Percentiles rank a stretch among this genome's conserved stretches.
Conservation (phyloP, 2,888 invertebrate genomes). For the Drosophila mercatorum region DNA sequence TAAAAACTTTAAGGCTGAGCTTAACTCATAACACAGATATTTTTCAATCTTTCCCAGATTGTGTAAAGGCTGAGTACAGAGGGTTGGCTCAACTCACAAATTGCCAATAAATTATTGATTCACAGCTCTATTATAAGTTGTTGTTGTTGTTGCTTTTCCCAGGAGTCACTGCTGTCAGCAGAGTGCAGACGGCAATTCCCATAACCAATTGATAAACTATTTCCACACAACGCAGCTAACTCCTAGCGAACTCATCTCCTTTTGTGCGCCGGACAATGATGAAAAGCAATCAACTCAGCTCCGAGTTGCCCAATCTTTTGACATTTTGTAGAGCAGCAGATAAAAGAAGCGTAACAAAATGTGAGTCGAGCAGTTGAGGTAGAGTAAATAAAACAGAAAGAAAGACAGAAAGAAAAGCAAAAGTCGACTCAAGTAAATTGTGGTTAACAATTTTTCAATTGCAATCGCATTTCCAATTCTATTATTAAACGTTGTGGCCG, state of each 20-base stretch:
- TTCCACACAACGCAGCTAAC: conserved; percentile 24
- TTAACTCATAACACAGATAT: not conserved
- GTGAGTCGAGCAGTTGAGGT: not conserved
- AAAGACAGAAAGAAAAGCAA: not conserved
- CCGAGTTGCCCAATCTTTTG: conserved; percentile 61
- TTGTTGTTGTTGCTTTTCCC: conserved; percentile 5
- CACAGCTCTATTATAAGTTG: not conserved
- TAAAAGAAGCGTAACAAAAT: conserved; percentile 39
- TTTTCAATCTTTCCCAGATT: not conserved
- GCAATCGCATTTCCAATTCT: conserved; percentile 60
- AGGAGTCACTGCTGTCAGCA: not conserved
- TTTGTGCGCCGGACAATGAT: conserved; percentile 31
- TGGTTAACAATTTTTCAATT: conserved; percentile 72
- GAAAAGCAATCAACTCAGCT: conserved; percentile 39
- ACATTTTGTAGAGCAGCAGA: conserved; percentile 57
- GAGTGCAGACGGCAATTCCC: conserved; percentile 10
- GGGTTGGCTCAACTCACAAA: not conserved
- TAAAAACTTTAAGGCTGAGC: not conserved
- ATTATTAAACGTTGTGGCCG: conserved; percentile 58
- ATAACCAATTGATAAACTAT: conserved; percentile 28
- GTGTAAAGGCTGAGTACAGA: no score
- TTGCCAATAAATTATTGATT: conserved; percentile 9
- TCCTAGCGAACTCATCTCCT: conserved; percentile 37
- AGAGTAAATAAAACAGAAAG: not conserved
- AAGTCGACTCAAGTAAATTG: conserved; percentile 44